Conservation (phyloP, 2,888 invertebrate species). For the Crematogaster levior region DNA sequence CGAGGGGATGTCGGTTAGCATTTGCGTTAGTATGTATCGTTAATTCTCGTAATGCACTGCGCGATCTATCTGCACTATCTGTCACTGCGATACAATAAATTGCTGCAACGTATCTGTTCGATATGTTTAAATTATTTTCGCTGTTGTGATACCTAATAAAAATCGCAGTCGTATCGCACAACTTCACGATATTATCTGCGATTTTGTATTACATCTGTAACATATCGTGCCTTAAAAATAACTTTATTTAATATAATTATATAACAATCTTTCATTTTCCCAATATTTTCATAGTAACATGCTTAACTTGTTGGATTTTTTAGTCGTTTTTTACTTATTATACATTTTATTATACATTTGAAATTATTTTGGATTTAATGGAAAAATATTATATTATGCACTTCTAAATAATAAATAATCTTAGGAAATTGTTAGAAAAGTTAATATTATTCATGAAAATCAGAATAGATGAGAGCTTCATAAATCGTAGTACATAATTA, state of each 20-base stretch:
- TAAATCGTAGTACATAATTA: not conserved
- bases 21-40: constrained; percentile 53
- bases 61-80: constrained; percentile 36
- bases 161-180: constrained; percentile 17
- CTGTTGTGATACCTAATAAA: constrained; percentile 35
- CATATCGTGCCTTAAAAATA: not conserved
- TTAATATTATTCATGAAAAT: not conserved
- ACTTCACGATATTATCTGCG: not conserved
- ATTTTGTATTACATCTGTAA: not conserved
- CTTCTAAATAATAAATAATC: not conserved
- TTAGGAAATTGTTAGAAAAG: not conserved
- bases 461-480: not conserved
- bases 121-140: constrained; percentile 67
- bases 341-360: not conserved
- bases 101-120: constrained; percentile 65
- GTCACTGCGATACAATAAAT: constrained; percentile 61
- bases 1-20: constrained; percentile 31
- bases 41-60: constrained; percentile 64
- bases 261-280: not conserved
- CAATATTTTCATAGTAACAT: not conserved
- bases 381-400: not conserved
- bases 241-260: not conserved
- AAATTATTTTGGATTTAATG: not conserved
- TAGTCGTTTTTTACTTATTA: not conserved
- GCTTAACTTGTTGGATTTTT: not conserved